Base-by-base conservation (phyloP, 2,113 vertebrate species). In the Petromus typicus region DNA sequence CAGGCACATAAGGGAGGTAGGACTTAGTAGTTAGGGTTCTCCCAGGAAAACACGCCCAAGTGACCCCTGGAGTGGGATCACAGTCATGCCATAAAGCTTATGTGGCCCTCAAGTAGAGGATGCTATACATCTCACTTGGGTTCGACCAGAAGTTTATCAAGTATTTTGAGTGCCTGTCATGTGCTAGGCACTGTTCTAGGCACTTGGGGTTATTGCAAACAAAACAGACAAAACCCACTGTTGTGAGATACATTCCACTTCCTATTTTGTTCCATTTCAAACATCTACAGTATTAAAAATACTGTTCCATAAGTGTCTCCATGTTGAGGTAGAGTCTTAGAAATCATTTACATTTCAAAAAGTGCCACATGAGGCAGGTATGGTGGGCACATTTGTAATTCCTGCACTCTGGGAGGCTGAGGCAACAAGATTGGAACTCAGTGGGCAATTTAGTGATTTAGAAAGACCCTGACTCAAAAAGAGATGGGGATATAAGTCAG, bases 251-350 rank as follows among this genome's bases (percentile, higher is more conserved):
- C 3, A 27, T n/a, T 27, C n/a, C 13, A 27, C 20, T 94, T 94
- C 92, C 73, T 95, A n/a, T 83, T 80, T 79, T 75, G 63, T 45
- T 82, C 93, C 51, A 43, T 69, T 92, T 90, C 56, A 73, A 89
- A 88, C 1, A 67, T 69, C 56, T n/a, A 78, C 25, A 61, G 16
- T 81, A 27, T 76, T 56, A 61, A 92, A 87, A 71, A 40, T 57
- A 45, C 30, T 76, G 14, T 78, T 86, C 79, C 75, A 79, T 66
- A 54, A 57, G 45, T 63, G 20, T 32, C 23, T 78, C 23, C 43
- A 32, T 37, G 32, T 54, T 79, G 32, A 32, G 45, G 40, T 32
- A 25, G 0, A 86, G 54, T 76, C 87, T 67, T 67, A 45, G 40
- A 43, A 30, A 83, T 56, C 43, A 54, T 7, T 14, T 17, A 7